phyloP scores from a whole-genome alignment of 2,797 vertebrate species.

The Amniataba percoides region DNA sequence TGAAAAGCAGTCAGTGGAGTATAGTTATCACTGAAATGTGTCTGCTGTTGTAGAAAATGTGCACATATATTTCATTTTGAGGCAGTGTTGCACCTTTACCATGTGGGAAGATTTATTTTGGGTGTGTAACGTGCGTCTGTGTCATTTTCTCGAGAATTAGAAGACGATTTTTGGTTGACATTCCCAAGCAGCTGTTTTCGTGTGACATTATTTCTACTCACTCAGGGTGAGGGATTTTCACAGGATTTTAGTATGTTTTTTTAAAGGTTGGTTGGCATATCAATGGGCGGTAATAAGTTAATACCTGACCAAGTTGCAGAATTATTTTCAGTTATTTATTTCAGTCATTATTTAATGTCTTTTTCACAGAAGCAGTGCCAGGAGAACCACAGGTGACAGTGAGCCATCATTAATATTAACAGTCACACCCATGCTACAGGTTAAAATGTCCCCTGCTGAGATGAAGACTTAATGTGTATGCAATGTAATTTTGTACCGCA shows the following conservation, averaged over 20 bases:
- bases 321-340: not conserved
- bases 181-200: not conserved
- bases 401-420: not conserved
- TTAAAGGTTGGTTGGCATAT: not conserved
- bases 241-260: not conserved
- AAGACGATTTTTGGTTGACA: not conserved
- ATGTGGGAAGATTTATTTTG: not conserved
- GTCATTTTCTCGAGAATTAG: not conserved
- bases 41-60: not conserved
- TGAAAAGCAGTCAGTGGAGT: not conserved
- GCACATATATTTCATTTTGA: not conserved
- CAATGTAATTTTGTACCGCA: not conserved
- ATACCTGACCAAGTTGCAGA: not conserved
- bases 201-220: not conserved
- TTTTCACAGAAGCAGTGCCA: not conserved
- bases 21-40: not conserved
- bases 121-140: not conserved
- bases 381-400: not conserved
- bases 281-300: not conserved
- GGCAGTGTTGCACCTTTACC: not conserved
- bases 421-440: not conserved
- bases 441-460: not conserved
- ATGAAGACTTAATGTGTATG: not conserved
- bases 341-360: not conserved
- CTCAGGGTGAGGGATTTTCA: not conserved